Conservation (phyloP, 2,888 invertebrate species). For the Lithophane socia region DNA sequence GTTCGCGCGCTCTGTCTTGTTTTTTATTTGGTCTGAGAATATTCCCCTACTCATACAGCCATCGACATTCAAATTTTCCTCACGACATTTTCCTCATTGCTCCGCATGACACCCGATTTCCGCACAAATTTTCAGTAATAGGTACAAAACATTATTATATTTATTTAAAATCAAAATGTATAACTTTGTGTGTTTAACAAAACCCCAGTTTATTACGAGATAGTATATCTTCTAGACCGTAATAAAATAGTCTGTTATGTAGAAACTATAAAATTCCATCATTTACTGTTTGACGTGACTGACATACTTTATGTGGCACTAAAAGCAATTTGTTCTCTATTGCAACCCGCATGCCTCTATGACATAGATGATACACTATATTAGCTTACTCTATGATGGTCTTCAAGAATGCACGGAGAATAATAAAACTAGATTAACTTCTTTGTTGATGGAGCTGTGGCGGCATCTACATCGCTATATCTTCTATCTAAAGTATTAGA, state of each 20-base stretch:
- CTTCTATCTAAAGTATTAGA: neutral
- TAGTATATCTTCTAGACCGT: neutral
- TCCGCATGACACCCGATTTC: too few species aligned
- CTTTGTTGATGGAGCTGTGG: neutral
- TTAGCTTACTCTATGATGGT: neutral
- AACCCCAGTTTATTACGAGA: neutral
- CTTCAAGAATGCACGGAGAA: neutral
- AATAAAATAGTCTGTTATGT: slow-evolving; percentile 9
- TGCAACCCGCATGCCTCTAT: neutral
- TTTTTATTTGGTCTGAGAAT: too few species aligned
- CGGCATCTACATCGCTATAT: too few species aligned
- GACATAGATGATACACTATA: too few species aligned
- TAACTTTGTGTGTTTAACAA: slow-evolving; percentile 3
- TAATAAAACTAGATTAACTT: slow-evolving; percentile 10
- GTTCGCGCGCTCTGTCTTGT: too few species aligned
- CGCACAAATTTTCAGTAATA: too few species aligned
- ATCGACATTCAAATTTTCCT: too few species aligned
- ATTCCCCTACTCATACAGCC: too few species aligned
- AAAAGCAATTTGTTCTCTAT: slow-evolving; percentile 28
- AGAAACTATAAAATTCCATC: slow-evolving; percentile 12
- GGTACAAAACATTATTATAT: neutral
- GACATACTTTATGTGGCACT: neutral
- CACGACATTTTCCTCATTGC: too few species aligned
- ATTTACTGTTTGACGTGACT: slow-evolving; percentile 22
- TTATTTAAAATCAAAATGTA: neutral